Evolutionary conservation across 1,140 invertebrate genomes (phyloP), one percentile per base, ranked within the genome.

Genomic region (Rhopalosiphum padi): DNA sequence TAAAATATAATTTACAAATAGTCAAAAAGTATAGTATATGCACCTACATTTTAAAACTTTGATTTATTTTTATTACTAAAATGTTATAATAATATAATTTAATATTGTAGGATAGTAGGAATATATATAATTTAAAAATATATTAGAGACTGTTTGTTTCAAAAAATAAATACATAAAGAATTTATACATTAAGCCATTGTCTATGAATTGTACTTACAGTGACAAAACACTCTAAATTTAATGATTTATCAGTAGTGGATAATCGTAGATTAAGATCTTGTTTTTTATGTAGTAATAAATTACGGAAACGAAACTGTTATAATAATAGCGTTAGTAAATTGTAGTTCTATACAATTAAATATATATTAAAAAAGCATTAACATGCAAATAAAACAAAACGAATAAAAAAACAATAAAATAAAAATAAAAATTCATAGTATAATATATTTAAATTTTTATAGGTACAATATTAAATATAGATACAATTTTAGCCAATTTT

Each of bases 1-100:
- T 77, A 77, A 77, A 77, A 77, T n/a, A 77, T 77, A 77, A 77
- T 77, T 77, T 77, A n/a, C 60, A 21, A 77, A 77, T 77, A 77
- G 3, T n/a, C n/a, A n/a, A n/a, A 21, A 30, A 3, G 0, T n/a
- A n/a, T n/a, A n/a, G 30, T 25, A 55, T 60, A 60, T 60, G 25
- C 7, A 30, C 8, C 0, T 30, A 30, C 23, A 60, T 60, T 60
- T 60, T 60, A 60, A 60, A 68, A 68, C 30, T n/a, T 68, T 68
- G 11, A 68, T n/a, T 68, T 30, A 11, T 68, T 68, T 68, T 68
- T 4, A 15, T n/a, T n/a, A 68, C 9, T n/a, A n/a, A 4, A 68
- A n/a, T 15, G 15, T 68, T 3, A 60, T 3, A n/a, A n/a, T 11
- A n/a, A 15, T 68, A 68, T n/a, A n/a, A 68, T 68, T 60, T 60